phyloP scores from a whole-genome alignment of 2,888 invertebrate genomes.

The Gortyna flavago region DNA sequence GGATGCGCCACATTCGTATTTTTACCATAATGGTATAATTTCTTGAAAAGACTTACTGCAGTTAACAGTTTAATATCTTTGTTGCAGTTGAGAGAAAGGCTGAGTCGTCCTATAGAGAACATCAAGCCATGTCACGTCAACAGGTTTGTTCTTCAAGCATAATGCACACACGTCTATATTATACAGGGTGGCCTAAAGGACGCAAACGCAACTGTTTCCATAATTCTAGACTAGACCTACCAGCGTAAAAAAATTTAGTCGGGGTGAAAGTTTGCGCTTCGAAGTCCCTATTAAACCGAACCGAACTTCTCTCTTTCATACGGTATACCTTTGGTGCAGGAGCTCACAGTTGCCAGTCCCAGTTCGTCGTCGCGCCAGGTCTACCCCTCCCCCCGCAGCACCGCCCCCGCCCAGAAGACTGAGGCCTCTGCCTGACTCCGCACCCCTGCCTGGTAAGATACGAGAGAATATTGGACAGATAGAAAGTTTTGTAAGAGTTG shows the following conservation, averaged over 20 bases:
- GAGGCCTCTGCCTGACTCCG: slow-evolving; percentile 85
- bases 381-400: slow-evolving; percentile 84
- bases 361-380: slow-evolving; percentile 82
- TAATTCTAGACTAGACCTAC: neutral
- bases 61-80: slow-evolving; percentile 4
- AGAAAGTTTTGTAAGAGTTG: neutral
- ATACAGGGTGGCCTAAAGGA: neutral
- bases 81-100: slow-evolving; percentile 82
- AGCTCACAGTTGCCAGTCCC: slow-evolving; percentile 85
- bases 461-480: neutral
- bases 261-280: neutral
- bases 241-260: neutral
- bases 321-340: slow-evolving; percentile 65
- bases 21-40: neutral
- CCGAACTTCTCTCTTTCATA: neutral
- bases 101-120: slow-evolving; percentile 84
- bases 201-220: neutral
- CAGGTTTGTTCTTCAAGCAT: slow-evolving; percentile 73
- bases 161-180: neutral
- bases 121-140: slow-evolving; percentile 76
- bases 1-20: neutral
- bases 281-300: no score
- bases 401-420: slow-evolving; percentile 81
- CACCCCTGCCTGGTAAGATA: slow-evolving; percentile 84
- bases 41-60: no score